Percentiles rank a stretch among this genome's conserved stretches.
These are phyloP conservation scores for Dryocosmus kuriphilus DNA, from an alignment of 2,888 invertebrate species.

Conservation along the genomic window DNA sequence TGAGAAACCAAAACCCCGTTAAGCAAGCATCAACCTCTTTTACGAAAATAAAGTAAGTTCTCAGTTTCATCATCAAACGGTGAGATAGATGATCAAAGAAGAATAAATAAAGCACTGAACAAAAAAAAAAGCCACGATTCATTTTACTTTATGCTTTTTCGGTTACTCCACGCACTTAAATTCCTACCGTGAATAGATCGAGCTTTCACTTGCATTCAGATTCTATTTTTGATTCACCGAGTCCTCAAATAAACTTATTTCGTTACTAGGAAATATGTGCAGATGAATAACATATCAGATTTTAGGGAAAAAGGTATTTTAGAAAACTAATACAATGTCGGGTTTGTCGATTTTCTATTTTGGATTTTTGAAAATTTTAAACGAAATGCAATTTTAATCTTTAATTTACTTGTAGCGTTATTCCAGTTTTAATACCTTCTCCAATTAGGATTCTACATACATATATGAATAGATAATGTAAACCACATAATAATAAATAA, in stretches of 20 bases:
- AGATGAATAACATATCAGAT: not conserved
- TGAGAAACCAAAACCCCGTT: not conserved
- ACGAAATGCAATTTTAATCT: not conserved
- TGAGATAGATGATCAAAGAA: not conserved
- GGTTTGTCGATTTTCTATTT: too few species aligned
- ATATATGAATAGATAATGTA: too few species aligned
- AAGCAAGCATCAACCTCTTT: not conserved
- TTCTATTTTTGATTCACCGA: slow-evolving; percentile 7
- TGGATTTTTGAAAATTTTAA: not conserved
- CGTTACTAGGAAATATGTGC: not conserved
- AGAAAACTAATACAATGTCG: not conserved
- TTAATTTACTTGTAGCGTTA: not conserved
- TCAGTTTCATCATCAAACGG: not conserved
- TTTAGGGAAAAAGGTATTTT: not conserved
- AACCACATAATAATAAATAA: too few species aligned
- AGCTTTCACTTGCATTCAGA: slow-evolving; percentile 7
- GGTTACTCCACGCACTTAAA: not conserved
- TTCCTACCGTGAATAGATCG: slow-evolving; percentile 4
- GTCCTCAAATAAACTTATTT: not conserved
- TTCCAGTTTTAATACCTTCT: too few species aligned
- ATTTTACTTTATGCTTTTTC: not conserved
- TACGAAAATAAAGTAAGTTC: not conserved
- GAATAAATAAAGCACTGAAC: not conserved
- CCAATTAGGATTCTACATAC: too few species aligned
- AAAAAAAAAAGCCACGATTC: not conserved